These are phyloP conservation scores for Endomychus coccineus DNA, from an alignment of 2,888 invertebrate species.

Conservation along the genomic window DNA sequence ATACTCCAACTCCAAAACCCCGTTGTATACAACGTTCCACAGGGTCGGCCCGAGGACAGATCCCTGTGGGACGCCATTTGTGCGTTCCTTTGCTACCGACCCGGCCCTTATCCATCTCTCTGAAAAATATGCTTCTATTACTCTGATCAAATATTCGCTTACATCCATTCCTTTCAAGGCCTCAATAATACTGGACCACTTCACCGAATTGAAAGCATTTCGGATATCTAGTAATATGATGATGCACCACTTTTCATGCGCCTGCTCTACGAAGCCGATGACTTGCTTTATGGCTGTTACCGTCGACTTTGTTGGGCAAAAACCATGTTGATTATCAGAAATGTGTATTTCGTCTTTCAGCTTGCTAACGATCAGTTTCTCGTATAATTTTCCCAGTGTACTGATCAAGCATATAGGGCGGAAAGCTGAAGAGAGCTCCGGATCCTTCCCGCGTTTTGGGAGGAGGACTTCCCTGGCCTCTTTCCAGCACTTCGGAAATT, in stretches of 20 bases:
- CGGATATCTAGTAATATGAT: too few relatives aligned
- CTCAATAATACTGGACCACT: slow-evolving; percentile 3
- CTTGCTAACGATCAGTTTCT: slow-evolving; percentile 3
- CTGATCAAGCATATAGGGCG: slow-evolving; percentile 8
- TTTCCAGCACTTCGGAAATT: slow-evolving; percentile 12
- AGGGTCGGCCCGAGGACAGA: too few relatives aligned
- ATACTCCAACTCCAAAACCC: slow-evolving; percentile 1
- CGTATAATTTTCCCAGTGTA: slow-evolving; percentile 7
- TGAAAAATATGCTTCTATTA: slow-evolving; percentile 4
- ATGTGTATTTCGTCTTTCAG: slow-evolving; percentile 7
- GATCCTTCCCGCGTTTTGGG: slow-evolving; percentile 4
- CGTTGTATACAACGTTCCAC: too few relatives aligned
- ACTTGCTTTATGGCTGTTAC: too few relatives aligned
- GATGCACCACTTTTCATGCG: too few relatives aligned
- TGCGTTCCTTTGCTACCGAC: neutral
- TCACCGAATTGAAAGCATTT: too few relatives aligned
- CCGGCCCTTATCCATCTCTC: slow-evolving; percentile 5
- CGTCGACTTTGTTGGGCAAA: too few relatives aligned
- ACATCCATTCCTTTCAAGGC: slow-evolving; percentile 3
- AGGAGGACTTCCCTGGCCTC: slow-evolving; percentile 4
- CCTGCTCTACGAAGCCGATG: too few relatives aligned
- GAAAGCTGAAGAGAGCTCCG: slow-evolving; percentile 4
- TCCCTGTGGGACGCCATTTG: too few relatives aligned
- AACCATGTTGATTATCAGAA: slow-evolving; percentile 1
- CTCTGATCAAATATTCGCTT: neutral